Conservation (phyloP, 2,797 vertebrate genomes). For the Ceryle rudis region DNA sequence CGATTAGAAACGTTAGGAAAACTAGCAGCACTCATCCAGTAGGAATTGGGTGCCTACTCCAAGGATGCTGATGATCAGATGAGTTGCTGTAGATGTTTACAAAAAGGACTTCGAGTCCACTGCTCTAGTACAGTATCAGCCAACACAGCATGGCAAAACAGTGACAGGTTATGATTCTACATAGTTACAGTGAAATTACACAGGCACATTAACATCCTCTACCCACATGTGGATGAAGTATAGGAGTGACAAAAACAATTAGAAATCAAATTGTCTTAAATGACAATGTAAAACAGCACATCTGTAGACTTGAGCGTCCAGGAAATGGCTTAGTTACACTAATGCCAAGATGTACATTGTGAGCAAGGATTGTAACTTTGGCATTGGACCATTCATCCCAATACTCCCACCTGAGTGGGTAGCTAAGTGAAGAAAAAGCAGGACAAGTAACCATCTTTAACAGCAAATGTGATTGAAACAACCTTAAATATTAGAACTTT, state of each 20-base stretch:
- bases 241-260: not conserved
- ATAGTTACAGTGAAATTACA: not conserved
- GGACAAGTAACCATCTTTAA: not conserved
- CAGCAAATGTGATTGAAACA: not conserved
- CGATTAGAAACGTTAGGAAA: not conserved
- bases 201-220: not conserved
- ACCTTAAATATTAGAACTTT: not conserved
- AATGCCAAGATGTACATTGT: not conserved
- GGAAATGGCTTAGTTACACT: not conserved
- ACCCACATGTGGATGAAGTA: not conserved
- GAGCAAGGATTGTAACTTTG: not conserved
- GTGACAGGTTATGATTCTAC: not conserved
- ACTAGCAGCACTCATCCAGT: not conserved
- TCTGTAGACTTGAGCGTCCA: not conserved
- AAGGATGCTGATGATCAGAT: not conserved
- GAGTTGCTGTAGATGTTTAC: not conserved
- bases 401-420: not conserved
- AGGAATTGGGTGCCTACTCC: not conserved
- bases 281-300: not conserved
- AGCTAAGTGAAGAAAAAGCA: not conserved
- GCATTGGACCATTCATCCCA: not conserved
- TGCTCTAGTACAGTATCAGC: not conserved
- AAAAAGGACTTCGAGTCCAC: not conserved
- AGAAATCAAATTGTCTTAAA: not conserved
- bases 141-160: fast-evolving